Percentiles rank a stretch among this genome's conserved stretches.
Conservation (phyloP, 2,888 invertebrate genomes). For the Labia minor region DNA sequence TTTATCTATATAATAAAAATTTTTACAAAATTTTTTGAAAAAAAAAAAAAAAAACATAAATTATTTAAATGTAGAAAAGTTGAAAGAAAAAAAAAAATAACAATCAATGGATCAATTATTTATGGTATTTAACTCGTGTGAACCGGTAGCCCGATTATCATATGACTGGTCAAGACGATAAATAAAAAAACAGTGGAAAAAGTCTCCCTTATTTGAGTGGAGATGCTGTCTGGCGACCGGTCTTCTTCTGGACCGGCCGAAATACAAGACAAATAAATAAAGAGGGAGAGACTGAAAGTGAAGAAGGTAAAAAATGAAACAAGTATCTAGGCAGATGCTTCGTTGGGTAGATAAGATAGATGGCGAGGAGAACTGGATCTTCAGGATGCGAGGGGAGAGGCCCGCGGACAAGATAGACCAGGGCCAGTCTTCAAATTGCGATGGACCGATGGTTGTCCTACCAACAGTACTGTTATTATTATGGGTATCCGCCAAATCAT, state of each 20-base stretch:
- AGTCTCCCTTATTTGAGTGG: conserved; percentile 2
- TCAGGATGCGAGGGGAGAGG: neutral
- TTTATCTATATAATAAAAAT: neutral
- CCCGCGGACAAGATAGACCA: neutral
- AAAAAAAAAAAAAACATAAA: neutral
- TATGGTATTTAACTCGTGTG: conserved; percentile 13
- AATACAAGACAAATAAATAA: conserved; percentile 7
- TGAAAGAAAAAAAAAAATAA: neutral
- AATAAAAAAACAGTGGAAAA: neutral
- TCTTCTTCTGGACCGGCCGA: conserved; percentile 13
- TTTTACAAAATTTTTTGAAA: neutral
- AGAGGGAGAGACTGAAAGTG: neutral
- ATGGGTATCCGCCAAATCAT: neutral
- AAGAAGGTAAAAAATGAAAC: conserved; percentile 13
- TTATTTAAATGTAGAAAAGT: neutral
- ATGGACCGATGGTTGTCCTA: conserved; percentile 6
- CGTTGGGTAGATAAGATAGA: conserved; percentile 13
- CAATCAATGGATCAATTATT: conserved; percentile 8
- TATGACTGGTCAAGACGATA: neutral
- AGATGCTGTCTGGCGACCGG: neutral
- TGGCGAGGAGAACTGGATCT: conserved; percentile 13
- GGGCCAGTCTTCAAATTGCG: neutral
- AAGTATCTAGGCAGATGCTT: conserved; percentile 5
- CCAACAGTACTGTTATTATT: neutral
- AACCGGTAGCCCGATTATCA: neutral